Percentiles rank a stretch among this genome's conserved stretches.
phyloP scores from a whole-genome alignment of 37 sponge, comb jelly and placozoan species.

The Aphrocallistes beatrix region DNA sequence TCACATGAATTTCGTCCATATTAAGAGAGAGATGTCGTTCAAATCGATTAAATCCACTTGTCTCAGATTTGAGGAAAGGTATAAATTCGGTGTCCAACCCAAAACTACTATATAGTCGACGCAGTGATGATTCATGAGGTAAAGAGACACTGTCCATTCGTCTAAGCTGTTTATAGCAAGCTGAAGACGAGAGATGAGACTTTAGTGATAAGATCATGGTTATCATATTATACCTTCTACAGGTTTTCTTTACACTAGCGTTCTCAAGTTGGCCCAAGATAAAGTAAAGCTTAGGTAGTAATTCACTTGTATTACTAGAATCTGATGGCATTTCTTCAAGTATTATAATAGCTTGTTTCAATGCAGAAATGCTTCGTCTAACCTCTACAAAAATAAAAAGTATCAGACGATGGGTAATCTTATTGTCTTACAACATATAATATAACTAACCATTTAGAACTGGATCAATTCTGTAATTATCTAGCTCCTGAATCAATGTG shows the following conservation, averaged over 20 bases:
- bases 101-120: background rate
- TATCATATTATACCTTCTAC: background rate
- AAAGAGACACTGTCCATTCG: background rate
- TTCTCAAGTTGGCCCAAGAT: background rate
- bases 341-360: background rate
- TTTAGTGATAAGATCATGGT: background rate
- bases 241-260: background rate
- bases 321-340: background rate
- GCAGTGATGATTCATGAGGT: background rate
- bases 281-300: background rate
- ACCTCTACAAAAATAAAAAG: background rate
- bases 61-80: background rate
- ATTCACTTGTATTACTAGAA: background rate
- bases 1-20: background rate
- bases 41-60: background rate
- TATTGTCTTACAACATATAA: no score
- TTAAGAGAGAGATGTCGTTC: background rate
- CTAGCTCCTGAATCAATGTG: background rate
- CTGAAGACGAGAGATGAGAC: background rate
- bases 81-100: background rate
- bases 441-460: background rate
- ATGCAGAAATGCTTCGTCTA: background rate
- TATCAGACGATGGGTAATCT: background rate
- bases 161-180: background rate
- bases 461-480: background rate